phyloP scores from a whole-genome alignment of 2,888 invertebrate species.

The Vanessa cardui region DNA sequence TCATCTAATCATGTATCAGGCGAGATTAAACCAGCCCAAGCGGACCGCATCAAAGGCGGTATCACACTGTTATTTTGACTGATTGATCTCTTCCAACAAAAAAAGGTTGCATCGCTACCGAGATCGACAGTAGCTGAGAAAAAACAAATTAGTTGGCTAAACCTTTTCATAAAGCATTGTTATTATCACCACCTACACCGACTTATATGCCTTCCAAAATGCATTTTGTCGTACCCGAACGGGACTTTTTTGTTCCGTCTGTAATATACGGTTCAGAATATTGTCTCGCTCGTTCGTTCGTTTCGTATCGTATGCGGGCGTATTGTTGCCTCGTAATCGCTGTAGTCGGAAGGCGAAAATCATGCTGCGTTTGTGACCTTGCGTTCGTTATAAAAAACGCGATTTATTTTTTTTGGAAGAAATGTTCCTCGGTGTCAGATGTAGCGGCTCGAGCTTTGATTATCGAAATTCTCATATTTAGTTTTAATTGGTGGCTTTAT shows the following conservation, averaged over 20 bases:
- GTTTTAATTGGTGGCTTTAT: constrained; percentile 84
- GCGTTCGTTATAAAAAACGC: constrained; percentile 72
- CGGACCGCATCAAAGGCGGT: constrained; percentile 82
- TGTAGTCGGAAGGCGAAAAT: constrained; percentile 77
- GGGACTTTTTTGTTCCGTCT: constrained; percentile 47
- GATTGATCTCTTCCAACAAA: constrained; percentile 80
- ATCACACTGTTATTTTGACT: constrained; percentile 83
- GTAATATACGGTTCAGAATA: constrained; percentile 60
- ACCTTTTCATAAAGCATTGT: constrained; percentile 82
- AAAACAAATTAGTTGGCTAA: constrained; percentile 83
- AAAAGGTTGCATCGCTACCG: constrained; percentile 80
- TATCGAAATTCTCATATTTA: constrained; percentile 82
- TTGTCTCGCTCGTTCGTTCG: constrained; percentile 38
- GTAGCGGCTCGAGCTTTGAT: constrained; percentile 81
- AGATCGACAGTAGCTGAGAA: constrained; percentile 82
- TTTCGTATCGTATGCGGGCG: constrained; percentile 39
- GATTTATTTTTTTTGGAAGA: constrained; percentile 74
- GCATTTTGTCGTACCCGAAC: constrained; percentile 53
- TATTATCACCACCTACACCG: constrained; percentile 80
- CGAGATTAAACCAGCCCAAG: constrained; percentile 80
- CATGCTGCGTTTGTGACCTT: constrained; percentile 79
- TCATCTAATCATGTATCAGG: constrained; percentile 81
- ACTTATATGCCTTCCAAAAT: constrained; percentile 57
- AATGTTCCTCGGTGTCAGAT: constrained; percentile 79
- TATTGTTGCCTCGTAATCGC: constrained; percentile 58